A percentile compares a stretch with the other conserved stretches of the same genome.
Conservation (phyloP, 1,140 invertebrate genomes). For the Planococcus citri region DNA sequence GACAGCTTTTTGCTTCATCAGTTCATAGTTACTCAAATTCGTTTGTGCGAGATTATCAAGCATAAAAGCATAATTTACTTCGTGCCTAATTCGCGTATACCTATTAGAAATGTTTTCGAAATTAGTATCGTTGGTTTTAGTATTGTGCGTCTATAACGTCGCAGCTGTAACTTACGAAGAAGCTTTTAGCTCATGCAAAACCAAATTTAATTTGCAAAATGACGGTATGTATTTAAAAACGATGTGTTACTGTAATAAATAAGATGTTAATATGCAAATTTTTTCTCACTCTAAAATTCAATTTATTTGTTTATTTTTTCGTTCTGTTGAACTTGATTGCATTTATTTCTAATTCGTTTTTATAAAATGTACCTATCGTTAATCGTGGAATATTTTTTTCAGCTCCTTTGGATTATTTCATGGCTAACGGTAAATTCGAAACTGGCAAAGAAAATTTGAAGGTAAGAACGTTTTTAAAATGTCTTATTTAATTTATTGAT, state of each 20-base stretch:
- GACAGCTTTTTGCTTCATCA: background rate
- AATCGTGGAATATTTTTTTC: background rate
- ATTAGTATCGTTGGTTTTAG: background rate
- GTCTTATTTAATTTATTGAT: too few species aligned
- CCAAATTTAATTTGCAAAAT: background rate
- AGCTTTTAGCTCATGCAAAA: background rate
- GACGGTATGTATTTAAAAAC: constrained; percentile 6
- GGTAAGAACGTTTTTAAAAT: background rate
- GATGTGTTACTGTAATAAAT: too few species aligned
- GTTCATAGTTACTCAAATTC: background rate
- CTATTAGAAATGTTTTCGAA: background rate
- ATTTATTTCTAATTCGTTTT: background rate
- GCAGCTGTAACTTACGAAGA: background rate
- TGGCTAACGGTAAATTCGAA: background rate
- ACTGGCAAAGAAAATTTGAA: background rate
- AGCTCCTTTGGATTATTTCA: background rate
- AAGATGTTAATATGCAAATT: too few species aligned
- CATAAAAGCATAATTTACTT: too few species aligned
- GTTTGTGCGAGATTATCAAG: background rate
- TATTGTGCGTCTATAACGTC: background rate
- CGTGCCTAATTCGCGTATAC: too few species aligned
- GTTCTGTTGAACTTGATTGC: too few species aligned
- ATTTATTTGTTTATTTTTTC: too few species aligned
- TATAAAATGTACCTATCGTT: background rate
- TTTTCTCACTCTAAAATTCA: too few species aligned